Base-by-base conservation (phyloP, 2,113 vertebrate species). In the Ancistrus triradiatus region DNA sequence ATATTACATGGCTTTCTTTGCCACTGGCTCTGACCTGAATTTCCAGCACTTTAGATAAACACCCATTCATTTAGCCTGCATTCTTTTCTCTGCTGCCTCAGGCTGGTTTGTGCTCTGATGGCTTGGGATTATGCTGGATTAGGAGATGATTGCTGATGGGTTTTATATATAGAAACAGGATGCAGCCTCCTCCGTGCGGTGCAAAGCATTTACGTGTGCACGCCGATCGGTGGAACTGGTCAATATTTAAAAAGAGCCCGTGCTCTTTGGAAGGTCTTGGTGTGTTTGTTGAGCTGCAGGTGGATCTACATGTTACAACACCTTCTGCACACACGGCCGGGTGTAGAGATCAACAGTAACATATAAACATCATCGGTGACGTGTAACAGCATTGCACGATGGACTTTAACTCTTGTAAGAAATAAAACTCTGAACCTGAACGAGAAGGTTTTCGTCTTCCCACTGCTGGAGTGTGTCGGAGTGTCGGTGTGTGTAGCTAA, bases 281-380 rank as follows among this genome's bases (percentile, higher is more conserved):
- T 25, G 58, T 63, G 58, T 72, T 51, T 63, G 46, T 28, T 3
- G 8, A 59, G 59, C 69, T 38, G 28, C 18, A 5, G 14, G 24
- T 7, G 24, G 57, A 57, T 38, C 15, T 5, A 33, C 43, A 15
- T 2, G 3, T 37, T 33, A 9, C 31, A 51, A 53, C 42, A 33
- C 58, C 63, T 40, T 62, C n/a, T 15, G 35, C 33, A 72, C 46
- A 62, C 63, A 67, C 33, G 3, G 43, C 31, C 17, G 27, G 46
- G 46, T 21, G 21, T n/a, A n/a, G n/a, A n/a, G n/a, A 15, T 49
- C 38, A 68, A 5, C 42, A 27, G 18, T 37, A 18, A 13, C 38
- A 38, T 15, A n/a, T 25, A n/a, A n/a, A n/a, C n/a, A n/a, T n/a
- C n/a, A n/a, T n/a, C n/a, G n/a, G n/a, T n/a, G n/a, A n/a, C n/a